Percentiles rank a stretch among this genome's conserved stretches.
phyloP scores from a whole-genome alignment of 2,888 invertebrate species.

The Suillia variegata region DNA sequence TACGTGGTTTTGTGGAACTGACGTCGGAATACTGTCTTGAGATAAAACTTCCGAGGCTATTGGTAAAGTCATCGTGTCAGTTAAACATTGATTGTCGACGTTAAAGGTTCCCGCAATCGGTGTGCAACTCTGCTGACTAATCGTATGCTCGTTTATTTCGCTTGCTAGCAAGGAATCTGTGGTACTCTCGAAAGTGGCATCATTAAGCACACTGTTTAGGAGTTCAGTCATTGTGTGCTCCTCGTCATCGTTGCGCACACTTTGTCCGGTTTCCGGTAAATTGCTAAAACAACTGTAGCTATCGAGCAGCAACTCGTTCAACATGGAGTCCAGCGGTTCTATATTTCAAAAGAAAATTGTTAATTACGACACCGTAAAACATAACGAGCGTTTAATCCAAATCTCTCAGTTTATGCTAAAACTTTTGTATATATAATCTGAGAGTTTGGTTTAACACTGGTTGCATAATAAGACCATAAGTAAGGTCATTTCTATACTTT shows the following conservation, averaged over 20 bases:
- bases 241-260: neutral
- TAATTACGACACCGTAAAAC: too few species aligned
- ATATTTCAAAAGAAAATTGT: neutral
- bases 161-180: neutral
- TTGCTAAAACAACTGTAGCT: slow-evolving; percentile 6
- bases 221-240: slow-evolving; percentile 10
- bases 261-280: neutral
- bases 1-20: too few species aligned
- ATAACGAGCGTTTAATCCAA: neutral
- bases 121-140: neutral
- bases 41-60: too few species aligned
- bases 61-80: too few species aligned
- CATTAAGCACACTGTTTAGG: slow-evolving; percentile 12
- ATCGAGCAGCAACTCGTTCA: slow-evolving; percentile 15
- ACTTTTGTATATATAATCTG: too few species aligned
- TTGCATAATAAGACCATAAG: too few species aligned
- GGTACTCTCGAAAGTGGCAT: neutral
- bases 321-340: slow-evolving; percentile 16
- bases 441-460: too few species aligned
- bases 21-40: too few species aligned
- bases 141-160: neutral
- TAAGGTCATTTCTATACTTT: neutral
- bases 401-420: too few species aligned
- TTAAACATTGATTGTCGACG: too few species aligned
- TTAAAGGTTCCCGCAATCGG: too few species aligned